Conservation (phyloP, 2,113 vertebrate species). For the Monarcha castaneiventris region DNA sequence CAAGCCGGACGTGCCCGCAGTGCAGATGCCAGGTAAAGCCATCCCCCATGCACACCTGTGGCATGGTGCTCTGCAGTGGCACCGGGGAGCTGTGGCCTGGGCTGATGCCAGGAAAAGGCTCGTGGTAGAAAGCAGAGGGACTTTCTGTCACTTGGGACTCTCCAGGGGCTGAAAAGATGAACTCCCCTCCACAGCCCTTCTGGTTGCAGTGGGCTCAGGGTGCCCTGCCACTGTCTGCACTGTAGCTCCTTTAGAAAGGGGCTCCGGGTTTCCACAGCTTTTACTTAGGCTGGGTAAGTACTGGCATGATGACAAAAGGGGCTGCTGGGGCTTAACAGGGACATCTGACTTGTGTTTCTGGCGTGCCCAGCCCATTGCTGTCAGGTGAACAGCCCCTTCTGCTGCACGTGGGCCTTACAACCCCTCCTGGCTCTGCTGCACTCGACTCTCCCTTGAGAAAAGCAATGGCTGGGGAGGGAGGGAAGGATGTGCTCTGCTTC, state of each 20-base stretch:
- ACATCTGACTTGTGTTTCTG: not conserved
- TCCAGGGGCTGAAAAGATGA: not conserved
- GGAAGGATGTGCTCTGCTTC: not conserved
- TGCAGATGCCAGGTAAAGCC: slow-evolving; percentile 88
- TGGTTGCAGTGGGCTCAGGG: not conserved
- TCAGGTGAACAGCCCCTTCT: not conserved
- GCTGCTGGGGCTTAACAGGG: not conserved
- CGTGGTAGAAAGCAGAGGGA: not conserved
- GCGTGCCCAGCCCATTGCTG: not conserved
- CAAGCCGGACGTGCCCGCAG: slow-evolving; percentile 90
- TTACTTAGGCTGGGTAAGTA: not conserved
- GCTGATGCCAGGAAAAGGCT: not conserved
- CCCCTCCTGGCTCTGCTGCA: not conserved
- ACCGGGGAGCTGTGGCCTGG: not conserved
- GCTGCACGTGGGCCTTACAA: accelerated
- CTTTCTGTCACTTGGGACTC: not conserved
- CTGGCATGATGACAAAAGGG: not conserved
- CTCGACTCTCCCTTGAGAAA: accelerated
- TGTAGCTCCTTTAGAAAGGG: not conserved
- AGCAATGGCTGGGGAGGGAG: not conserved
- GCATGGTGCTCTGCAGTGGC: accelerated
- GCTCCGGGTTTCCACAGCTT: not conserved
- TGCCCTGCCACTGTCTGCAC: not conserved
- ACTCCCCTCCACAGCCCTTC: not conserved
- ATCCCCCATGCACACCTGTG: no score